phyloP scores from a whole-genome alignment of 1,140 invertebrate genomes.

The Pogonognathellus flavescens region DNA sequence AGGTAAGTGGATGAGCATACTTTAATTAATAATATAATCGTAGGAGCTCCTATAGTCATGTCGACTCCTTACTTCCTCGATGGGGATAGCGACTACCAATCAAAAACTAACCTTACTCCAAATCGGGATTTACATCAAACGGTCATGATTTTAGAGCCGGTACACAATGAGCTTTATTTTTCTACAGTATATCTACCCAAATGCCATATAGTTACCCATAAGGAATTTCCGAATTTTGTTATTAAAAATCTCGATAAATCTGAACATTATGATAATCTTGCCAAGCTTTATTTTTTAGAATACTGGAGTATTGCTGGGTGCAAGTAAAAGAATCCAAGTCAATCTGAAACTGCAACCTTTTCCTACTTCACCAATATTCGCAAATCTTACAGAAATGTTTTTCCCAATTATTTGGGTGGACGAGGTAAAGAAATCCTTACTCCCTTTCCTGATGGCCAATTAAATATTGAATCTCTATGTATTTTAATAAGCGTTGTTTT shows the following conservation, averaged over 20 bases:
- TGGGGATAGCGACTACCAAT: conserved; percentile 14
- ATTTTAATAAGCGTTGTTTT: background rate
- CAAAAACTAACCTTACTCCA: conserved; percentile 46
- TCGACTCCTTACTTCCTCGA: conserved; percentile 59
- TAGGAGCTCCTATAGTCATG: conserved; percentile 56
- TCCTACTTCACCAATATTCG: background rate
- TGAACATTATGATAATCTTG: too few relatives aligned
- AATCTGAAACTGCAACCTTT: conserved; percentile 50
- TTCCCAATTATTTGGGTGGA: conserved; percentile 57
- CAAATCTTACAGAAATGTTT: conserved; percentile 36
- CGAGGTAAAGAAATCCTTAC: conserved; percentile 46
- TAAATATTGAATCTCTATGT: background rate
- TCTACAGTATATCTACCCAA: too few relatives aligned
- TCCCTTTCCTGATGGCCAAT: too few relatives aligned
- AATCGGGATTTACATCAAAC: conserved; percentile 48
- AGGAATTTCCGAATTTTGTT: too few relatives aligned
- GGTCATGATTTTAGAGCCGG: conserved; percentile 57
- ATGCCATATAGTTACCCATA: too few relatives aligned
- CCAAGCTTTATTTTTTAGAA: too few relatives aligned
- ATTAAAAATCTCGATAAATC: too few relatives aligned
- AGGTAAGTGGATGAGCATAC: too few relatives aligned
- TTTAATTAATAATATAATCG: too few relatives aligned
- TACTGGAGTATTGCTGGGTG: conserved; percentile 53
- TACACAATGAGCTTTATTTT: background rate
- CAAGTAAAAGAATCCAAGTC: conserved; percentile 57